Percentiles rank a stretch among this genome's conserved stretches.
Evolutionary conservation across 23 tunicate genomes (phyloP).

Genomic region (Diplosoma virens): DNA sequence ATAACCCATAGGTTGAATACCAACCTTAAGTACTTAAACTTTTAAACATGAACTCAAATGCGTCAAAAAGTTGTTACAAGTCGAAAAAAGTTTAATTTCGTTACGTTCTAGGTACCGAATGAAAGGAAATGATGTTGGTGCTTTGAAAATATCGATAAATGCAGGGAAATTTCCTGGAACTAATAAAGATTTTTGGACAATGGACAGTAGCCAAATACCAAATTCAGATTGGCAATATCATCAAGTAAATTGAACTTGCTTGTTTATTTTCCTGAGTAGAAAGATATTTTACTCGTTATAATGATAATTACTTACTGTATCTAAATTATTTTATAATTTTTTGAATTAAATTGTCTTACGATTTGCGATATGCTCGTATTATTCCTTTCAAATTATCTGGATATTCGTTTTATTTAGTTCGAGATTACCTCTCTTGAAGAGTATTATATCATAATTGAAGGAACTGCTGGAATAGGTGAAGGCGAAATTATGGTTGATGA

Average conservation of each 20-base stretch:
- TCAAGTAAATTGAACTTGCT: constrained; percentile 23
- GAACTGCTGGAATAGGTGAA: constrained; percentile 54
- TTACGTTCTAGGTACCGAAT: constrained; percentile 57
- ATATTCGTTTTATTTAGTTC: constrained; percentile 22
- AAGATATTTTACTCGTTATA: too few species aligned
- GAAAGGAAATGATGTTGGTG: constrained; percentile 58
- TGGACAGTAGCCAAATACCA: constrained; percentile 20
- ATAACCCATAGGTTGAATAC: too few species aligned
- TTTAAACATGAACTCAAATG: too few species aligned
- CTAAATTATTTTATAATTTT: not conserved
- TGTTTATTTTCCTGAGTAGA: not conserved
- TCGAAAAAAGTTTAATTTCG: too few species aligned
- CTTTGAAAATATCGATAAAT: constrained; percentile 23
- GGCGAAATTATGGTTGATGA: constrained; percentile 81
- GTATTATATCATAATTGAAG: constrained; percentile 70
- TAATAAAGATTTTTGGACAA: constrained; percentile 7
- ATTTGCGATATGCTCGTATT: not conserved
- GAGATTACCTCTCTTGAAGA: constrained; percentile 55
- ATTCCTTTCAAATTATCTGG: not conserved
- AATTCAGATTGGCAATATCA: constrained; percentile 46
- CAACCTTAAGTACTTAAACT: too few species aligned
- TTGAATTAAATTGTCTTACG: not conserved
- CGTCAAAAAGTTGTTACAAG: too few species aligned
- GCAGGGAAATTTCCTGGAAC: constrained; percentile 46
- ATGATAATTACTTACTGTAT: too few species aligned